Evolutionary conservation across 2,113 vertebrate genomes (phyloP), one percentile per base, ranked within the genome.

Genomic region (Synodontis membranacea): DNA sequence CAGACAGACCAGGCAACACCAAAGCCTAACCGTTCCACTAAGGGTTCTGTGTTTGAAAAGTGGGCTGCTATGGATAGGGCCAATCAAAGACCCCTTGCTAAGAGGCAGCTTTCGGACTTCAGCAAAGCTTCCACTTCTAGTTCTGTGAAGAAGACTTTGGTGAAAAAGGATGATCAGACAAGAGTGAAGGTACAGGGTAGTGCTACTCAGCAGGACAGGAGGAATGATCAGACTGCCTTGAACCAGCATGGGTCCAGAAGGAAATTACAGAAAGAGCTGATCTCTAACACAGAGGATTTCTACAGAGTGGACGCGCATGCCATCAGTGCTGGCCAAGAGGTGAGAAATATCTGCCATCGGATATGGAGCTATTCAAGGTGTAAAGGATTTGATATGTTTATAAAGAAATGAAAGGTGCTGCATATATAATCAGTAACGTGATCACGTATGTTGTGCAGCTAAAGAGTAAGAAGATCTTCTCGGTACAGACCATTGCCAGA

Each of bases 211-310:
- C 0, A 72, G 34, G 68, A 82, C 0, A 0, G 31, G 52, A 83
- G 39, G n/a, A 6, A 37, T 0, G 70, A 60, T 89, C 75, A 84
- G 82, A 74, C 0, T 23, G 1, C 14, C 60, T 23, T 37, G 7
- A 50, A 72, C 72, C 2, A 0, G 39, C 4, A 48, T 37, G 21
- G 1, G 46, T 87, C 50, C 5, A 87, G 58, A 28, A 89, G 88
- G 62, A 93, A 90, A 60, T 31, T n/a, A 8, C 89, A 86, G 31
- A 92, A 34, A 52, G 90, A 93, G 0, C 87, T 93, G 5, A 90
- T 92, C 81, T 85, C 84, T 1, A 82, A 74, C 31, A 42, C 17
- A 0, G 86, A 88, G 8, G 58, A 92, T 86, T 93, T 92, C 60
- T 52, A 48, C 23, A 25, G 5, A 0, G 4, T 92, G 1, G 93